These are phyloP conservation scores for Acromyrmex echinatior DNA, from an alignment of 1,140 invertebrate genomes.

Conservation along the genomic window DNA sequence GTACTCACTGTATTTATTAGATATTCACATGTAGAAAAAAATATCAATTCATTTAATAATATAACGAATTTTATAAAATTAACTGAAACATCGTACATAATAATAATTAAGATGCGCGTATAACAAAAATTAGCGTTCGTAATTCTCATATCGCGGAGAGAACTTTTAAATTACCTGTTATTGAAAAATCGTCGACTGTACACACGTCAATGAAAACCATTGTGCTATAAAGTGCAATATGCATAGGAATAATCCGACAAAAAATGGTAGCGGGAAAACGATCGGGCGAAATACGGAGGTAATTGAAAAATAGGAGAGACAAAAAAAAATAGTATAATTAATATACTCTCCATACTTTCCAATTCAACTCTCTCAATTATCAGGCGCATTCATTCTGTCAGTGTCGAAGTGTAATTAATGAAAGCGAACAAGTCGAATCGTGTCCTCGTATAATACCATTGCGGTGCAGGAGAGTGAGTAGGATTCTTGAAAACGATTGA, in stretches of 20 bases:
- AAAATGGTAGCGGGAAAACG: slow-evolving; percentile 23
- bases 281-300: neutral
- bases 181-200: neutral
- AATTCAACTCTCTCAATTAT: slow-evolving; percentile 42
- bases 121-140: neutral
- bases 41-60: neutral
- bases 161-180: neutral
- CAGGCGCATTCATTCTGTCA: slow-evolving; percentile 48
- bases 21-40: neutral
- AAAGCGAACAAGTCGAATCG: slow-evolving; percentile 47
- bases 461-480: neutral
- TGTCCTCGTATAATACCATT: slow-evolving; percentile 9
- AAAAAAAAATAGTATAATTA: slow-evolving; percentile 51
- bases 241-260: slow-evolving; percentile 18
- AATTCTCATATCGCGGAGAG: neutral
- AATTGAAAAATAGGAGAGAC: slow-evolving; percentile 25
- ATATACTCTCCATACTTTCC: slow-evolving; percentile 39
- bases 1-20: neutral
- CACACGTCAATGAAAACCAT: neutral
- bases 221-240: neutral
- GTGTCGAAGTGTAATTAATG: slow-evolving; percentile 58
- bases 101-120: neutral
- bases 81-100: neutral
- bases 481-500: neutral
- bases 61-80: neutral